A percentile compares a stretch with the other conserved stretches of the same genome.
phyloP scores from a whole-genome alignment of 2,797 vertebrate genomes.

The Rhabdophis nuchalis region DNA sequence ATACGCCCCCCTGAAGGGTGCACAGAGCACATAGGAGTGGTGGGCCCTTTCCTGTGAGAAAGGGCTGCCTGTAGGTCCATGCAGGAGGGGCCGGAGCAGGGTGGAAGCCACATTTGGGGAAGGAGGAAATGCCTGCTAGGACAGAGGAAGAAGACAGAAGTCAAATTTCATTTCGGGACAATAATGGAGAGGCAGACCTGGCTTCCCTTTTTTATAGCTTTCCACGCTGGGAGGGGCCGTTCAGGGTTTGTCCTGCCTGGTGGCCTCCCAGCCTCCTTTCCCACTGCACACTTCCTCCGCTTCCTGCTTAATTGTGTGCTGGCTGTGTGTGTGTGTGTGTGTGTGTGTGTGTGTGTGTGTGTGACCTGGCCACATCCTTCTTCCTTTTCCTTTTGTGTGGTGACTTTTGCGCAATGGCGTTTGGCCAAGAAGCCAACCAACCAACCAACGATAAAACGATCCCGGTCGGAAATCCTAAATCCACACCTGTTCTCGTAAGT shows the following conservation, averaged over 20 bases:
- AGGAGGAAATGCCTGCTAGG: neutral
- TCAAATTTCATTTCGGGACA: neutral
- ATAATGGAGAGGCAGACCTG: neutral
- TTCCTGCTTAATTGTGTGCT: neutral
- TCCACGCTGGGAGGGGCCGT: neutral
- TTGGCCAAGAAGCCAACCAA: neutral
- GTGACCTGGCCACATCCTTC: rapidly evolving
- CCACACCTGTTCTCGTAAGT: neutral
- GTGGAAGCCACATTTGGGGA: neutral
- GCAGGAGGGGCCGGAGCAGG: neutral
- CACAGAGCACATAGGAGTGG: neutral
- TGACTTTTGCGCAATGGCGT: constrained; percentile 38
- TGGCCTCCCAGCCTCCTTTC: neutral
- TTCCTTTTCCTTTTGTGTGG: rapidly evolving
- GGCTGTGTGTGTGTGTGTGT: neutral
- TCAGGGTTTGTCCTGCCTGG: neutral
- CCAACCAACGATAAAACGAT: constrained; percentile 41
- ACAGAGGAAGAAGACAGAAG: neutral
- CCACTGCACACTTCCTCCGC: neutral
- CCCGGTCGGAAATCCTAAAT: neutral
- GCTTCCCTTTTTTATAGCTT: neutral
- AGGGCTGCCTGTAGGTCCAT: neutral
- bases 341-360: no score
- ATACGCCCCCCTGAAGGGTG: neutral
- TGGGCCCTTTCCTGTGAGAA: neutral